Evolutionary conservation across 2,113 vertebrate species (phyloP).

Genomic region (Brevimyrus niger): DNA sequence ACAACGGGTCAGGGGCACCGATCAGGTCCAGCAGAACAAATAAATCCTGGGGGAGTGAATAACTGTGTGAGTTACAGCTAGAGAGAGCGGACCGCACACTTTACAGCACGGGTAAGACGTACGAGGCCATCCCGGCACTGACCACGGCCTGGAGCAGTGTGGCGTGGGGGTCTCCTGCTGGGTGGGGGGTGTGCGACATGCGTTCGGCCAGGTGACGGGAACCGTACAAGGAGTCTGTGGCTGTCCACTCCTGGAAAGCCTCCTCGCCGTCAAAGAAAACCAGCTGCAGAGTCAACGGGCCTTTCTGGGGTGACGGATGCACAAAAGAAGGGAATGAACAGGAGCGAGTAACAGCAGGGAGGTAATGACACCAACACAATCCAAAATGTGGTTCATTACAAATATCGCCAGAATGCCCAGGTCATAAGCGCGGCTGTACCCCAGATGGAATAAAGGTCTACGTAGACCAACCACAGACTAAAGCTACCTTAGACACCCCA

Average conservation of each 20-base stretch:
- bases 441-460: background rate
- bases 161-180: conserved; percentile 32
- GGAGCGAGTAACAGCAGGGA: background rate
- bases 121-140: conserved; percentile 34
- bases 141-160: conserved; percentile 71
- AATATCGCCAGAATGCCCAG: background rate
- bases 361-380: background rate
- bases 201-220: conserved; percentile 74
- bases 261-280: conserved; percentile 86
- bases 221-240: conserved; percentile 77
- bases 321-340: background rate
- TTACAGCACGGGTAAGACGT: background rate
- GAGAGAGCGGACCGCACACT: background rate
- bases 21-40: conserved; percentile 81
- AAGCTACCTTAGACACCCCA: background rate
- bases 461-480: background rate
- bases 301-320: conserved; percentile 39
- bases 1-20: conserved; percentile 64
- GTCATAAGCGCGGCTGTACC: background rate
- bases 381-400: background rate
- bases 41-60: conserved; percentile 61
- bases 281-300: conserved; percentile 69
- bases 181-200: conserved; percentile 63
- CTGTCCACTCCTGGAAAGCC: conserved; percentile 74
- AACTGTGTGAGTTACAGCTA: background rate